A percentile compares a stretch with the other conserved stretches of the same genome.
phyloP scores from a whole-genome alignment of 2,113 vertebrate species.

The Camelus dromedarius region DNA sequence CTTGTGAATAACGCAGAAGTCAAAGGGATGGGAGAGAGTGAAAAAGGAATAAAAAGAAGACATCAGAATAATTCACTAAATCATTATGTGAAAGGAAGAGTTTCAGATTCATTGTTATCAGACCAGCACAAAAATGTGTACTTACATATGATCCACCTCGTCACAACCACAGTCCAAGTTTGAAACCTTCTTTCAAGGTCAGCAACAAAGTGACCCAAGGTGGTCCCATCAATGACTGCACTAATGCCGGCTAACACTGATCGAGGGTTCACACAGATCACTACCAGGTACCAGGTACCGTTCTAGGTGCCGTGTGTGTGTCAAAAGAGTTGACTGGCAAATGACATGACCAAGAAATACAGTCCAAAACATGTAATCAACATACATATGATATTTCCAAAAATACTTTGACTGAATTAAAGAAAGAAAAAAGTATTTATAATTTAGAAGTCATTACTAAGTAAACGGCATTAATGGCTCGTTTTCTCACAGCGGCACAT shows the following conservation, averaged over 20 bases:
- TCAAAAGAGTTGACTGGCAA: background rate
- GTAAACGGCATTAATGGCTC: rapidly evolving
- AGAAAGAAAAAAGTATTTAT: background rate
- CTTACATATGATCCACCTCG: rapidly evolving
- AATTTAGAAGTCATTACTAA: background rate
- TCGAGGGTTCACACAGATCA: background rate
- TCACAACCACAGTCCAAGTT: background rate
- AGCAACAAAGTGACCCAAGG: background rate
- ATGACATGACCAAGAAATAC: background rate
- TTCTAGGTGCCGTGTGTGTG: background rate
- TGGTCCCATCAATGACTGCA: background rate
- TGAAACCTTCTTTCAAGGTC: background rate
- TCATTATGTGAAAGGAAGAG: background rate
- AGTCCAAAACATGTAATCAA: background rate
- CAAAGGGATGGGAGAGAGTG: background rate
- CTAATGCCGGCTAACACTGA: rapidly evolving
- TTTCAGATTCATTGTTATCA: background rate
- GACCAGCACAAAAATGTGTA: background rate
- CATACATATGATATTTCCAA: background rate
- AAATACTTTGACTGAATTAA: background rate
- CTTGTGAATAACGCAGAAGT: background rate
- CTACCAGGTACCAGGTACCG: rapidly evolving
- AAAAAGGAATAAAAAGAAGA: background rate
- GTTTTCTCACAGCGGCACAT: rapidly evolving
- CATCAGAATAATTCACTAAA: background rate